Percentiles rank a stretch among this genome's conserved stretches.
Conservation (phyloP, 2,113 vertebrate species). For the Charina bottae region DNA sequence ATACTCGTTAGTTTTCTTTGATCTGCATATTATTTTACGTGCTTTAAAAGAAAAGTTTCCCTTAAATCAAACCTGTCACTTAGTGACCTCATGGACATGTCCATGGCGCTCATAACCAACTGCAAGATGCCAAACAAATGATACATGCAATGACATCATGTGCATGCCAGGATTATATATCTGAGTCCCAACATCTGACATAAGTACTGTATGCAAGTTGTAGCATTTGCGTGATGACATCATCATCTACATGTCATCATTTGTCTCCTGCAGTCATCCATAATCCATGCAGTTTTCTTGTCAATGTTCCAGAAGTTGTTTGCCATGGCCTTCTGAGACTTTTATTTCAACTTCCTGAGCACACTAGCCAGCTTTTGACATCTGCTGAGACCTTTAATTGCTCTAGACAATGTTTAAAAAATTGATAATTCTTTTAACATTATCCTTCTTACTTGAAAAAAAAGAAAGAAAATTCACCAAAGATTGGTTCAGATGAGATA, state of each 20-base stretch:
- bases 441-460: not conserved
- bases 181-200: not conserved
- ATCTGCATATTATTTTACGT: not conserved
- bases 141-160: not conserved
- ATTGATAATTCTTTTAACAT: not conserved
- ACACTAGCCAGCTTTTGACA: not conserved
- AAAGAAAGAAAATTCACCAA: not conserved
- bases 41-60: not conserved
- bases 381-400: not conserved
- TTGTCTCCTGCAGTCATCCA: not conserved
- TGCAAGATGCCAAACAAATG: not conserved
- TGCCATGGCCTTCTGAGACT: not conserved
- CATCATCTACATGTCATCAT: not conserved
- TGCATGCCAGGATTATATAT: not conserved
- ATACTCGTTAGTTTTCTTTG: not conserved
- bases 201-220: not conserved
- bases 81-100: not conserved
- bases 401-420: not conserved
- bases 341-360: not conserved
- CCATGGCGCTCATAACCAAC: not conserved
- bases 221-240: not conserved
- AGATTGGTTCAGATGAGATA: not conserved
- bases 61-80: not conserved
- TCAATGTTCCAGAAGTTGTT: not conserved
- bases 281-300: not conserved